These are phyloP conservation scores for Apocrypta bakeri DNA, from an alignment of 1,140 invertebrate genomes.

Conservation along the genomic window DNA sequence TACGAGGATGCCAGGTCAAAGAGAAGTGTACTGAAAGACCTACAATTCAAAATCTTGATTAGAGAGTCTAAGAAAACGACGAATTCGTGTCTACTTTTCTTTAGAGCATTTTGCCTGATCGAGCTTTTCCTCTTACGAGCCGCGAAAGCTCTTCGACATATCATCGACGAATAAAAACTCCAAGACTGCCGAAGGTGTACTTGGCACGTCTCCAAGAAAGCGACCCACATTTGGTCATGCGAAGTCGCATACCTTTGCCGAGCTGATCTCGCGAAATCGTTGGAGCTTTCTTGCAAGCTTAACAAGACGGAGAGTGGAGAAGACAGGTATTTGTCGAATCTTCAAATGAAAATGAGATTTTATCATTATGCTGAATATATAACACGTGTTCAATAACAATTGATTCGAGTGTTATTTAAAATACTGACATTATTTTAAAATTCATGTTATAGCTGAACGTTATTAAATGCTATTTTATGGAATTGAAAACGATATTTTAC, in stretches of 20 bases:
- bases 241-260: not conserved
- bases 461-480: too few species aligned
- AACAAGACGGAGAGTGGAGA: not conserved
- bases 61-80: not conserved
- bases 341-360: too few species aligned
- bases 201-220: not conserved
- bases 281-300: not conserved
- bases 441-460: too few species aligned
- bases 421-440: too few species aligned
- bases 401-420: too few species aligned
- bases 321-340: too few species aligned
- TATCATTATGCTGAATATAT: too few species aligned
- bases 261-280: not conserved
- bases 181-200: conserved; percentile 13
- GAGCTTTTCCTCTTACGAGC: not conserved
- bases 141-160: not conserved
- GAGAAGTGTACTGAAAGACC: not conserved
- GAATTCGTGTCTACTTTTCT: not conserved
- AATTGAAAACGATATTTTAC: too few species aligned
- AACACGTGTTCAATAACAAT: too few species aligned
- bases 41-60: not conserved
- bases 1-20: not conserved
- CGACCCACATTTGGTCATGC: conserved; percentile 2
- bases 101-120: not conserved
- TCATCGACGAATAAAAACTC: conserved; percentile 18